phyloP scores from a whole-genome alignment of 2,797 vertebrate genomes.

The Syngnathus rostellatus region DNA sequence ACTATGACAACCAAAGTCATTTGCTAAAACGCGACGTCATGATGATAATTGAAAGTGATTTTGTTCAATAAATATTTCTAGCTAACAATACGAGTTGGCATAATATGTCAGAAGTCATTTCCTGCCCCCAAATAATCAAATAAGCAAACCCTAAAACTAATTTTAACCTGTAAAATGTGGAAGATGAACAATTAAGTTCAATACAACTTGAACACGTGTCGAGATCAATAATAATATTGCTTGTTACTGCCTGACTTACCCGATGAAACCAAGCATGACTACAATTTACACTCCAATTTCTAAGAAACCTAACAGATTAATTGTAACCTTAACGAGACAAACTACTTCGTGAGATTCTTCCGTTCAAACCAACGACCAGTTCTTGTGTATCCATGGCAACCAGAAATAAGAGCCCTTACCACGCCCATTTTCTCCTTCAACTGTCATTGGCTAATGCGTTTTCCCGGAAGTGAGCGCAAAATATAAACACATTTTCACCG shows the following conservation, averaged over 20 bases:
- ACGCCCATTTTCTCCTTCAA: neutral
- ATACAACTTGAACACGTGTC: neutral
- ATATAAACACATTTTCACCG: neutral
- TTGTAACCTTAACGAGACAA: neutral
- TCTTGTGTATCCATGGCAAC: slow-evolving; percentile 37
- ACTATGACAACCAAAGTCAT: neutral
- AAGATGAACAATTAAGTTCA: neutral
- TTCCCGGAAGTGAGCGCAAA: slow-evolving; percentile 15
- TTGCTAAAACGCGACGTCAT: neutral
- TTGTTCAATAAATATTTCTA: neutral
- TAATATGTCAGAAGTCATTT: neutral
- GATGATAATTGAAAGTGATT: too few species aligned
- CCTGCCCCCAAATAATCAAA: neutral
- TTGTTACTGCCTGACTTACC: neutral
- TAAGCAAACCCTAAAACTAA: neutral
- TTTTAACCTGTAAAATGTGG: neutral
- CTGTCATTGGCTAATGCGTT: neutral
- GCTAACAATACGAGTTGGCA: neutral
- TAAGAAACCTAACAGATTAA: neutral
- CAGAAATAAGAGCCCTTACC: slow-evolving; percentile 3
- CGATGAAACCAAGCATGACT: neutral
- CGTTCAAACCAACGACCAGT: neutral
- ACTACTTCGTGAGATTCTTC: neutral
- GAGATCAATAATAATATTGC: neutral
- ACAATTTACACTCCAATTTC: neutral